phyloP scores from a whole-genome alignment of 2,797 vertebrate genomes.

The Carapus acus region DNA sequence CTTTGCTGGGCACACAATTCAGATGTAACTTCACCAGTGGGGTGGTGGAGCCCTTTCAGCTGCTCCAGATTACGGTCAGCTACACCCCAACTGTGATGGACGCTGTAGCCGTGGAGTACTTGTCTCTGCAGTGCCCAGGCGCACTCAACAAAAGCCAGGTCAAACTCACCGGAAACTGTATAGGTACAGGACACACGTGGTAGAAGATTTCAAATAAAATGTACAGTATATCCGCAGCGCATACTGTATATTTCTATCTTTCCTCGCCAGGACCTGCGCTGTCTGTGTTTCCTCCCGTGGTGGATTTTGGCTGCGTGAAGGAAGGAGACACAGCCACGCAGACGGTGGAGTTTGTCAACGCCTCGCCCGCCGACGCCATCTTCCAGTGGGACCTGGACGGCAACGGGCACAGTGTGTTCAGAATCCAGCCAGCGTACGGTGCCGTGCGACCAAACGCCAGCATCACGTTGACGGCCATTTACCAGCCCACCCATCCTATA shows the following conservation, averaged over 20 bases:
- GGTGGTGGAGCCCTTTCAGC: slow-evolving; percentile 67
- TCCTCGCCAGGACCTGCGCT: slow-evolving; percentile 76
- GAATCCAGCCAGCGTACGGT: slow-evolving; percentile 72
- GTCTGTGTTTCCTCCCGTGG: slow-evolving; percentile 66
- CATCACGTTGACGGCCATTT: slow-evolving; percentile 69
- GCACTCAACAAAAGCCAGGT: slow-evolving; percentile 67
- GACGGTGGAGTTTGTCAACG: slow-evolving; percentile 77
- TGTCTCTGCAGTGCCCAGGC: slow-evolving; percentile 73
- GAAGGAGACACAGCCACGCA: slow-evolving; percentile 59
- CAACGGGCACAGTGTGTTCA: slow-evolving; percentile 80
- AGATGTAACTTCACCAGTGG: slow-evolving; percentile 64
- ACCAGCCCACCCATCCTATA: slow-evolving; percentile 75
- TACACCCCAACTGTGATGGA: slow-evolving; percentile 80
- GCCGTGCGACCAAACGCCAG: slow-evolving; percentile 67
- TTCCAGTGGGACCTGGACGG: slow-evolving; percentile 86
- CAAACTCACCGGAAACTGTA: slow-evolving; percentile 79
- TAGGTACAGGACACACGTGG: slow-evolving; percentile 69
- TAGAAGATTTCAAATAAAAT: too few species aligned
- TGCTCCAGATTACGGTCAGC: slow-evolving; percentile 61
- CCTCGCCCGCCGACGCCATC: slow-evolving; percentile 66
- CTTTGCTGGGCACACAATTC: slow-evolving; percentile 70
- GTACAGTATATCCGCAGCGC: too few species aligned
- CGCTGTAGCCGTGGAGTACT: slow-evolving; percentile 76
- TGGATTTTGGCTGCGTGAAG: slow-evolving; percentile 79
- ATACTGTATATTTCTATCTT: not conserved